Evolutionary conservation across 2,113 vertebrate genomes (phyloP).

Genomic region (Halichoeres trimaculatus): DNA sequence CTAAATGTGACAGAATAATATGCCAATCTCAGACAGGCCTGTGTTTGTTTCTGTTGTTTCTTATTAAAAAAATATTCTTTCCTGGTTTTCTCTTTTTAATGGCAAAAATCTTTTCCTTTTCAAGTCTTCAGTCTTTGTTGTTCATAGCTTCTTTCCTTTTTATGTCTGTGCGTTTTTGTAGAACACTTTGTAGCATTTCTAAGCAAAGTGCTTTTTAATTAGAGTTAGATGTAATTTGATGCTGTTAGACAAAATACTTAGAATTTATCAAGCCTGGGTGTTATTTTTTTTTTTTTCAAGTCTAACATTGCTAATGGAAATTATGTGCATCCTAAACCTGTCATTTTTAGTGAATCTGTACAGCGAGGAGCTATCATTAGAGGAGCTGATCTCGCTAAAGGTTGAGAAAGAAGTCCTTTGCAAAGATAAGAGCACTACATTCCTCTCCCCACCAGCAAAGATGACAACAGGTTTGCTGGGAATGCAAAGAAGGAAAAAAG

Average conservation of each 20-base stretch:
- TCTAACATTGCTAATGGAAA: background rate
- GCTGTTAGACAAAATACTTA: background rate
- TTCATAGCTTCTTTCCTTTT: too few relatives aligned
- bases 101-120: too few relatives aligned
- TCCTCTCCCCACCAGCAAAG: background rate
- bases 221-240: too few relatives aligned
- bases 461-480: conserved; percentile 26
- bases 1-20: too few relatives aligned
- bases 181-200: too few relatives aligned
- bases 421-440: conserved; percentile 13
- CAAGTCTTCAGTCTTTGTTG: too few relatives aligned
- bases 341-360: background rate
- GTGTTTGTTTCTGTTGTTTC: too few relatives aligned
- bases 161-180: too few relatives aligned
- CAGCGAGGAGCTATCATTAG: background rate
- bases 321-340: background rate
- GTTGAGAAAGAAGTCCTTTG: conserved; percentile 1
- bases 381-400: conserved; percentile 4
- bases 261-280: background rate
- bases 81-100: too few relatives aligned
- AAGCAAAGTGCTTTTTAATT: too few relatives aligned
- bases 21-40: too few relatives aligned
- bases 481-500: conserved; percentile 14
- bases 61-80: too few relatives aligned
- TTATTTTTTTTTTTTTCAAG: background rate